Base-by-base conservation (phyloP, 1,140 invertebrate species). In the Heterodera schachtii region DNA sequence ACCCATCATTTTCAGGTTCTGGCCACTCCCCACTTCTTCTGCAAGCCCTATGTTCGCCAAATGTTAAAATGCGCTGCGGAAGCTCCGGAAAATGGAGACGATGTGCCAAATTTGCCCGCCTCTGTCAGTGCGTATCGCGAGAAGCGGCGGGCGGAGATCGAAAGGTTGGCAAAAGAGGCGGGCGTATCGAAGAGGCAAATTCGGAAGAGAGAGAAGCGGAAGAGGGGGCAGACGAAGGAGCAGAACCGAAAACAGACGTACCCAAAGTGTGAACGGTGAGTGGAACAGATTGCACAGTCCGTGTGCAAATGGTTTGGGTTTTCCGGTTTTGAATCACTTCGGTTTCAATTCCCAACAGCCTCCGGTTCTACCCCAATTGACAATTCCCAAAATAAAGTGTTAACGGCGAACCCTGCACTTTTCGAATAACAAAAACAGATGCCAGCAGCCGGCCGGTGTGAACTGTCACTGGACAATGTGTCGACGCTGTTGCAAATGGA, bases 41-140 rank as follows among this genome's bases (percentile, higher is more conserved):
- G 78, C 43, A 90, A 90, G 66, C 87, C 87, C 11, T 89, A 89
- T 71, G 79, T 90, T 21, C 80, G 87, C 21, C 82, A 85, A 31
- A 16, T 73, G 46, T 75, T n/a, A 80, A 66, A 47, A n/a, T 41
- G 70, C 31, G 82, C 82, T 60, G 81, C 19, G 13, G 16, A 19
- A 19, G 13, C 49, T 19, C 1, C 71, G 5, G 46, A 64, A 43
- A 16, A 64, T 44, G 43, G 31, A 44, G 4, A 60, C 41, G 75
- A 6, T 4, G 41, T 11, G 9, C 41, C 21, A 11, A 46, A 43
- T 44, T 11, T 31, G 16, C n/a, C 70, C 21, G 47, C 44, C 9
- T 3, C n/a, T 46, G 80, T 77, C 60, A 82, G 78, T 43, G 81
- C 79, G 9, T 89, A 85, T 64, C 80, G 87, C 47, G 70, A 75